Conservation (phyloP, 2,888 invertebrate genomes). For the Orchesellides sinensis region DNA sequence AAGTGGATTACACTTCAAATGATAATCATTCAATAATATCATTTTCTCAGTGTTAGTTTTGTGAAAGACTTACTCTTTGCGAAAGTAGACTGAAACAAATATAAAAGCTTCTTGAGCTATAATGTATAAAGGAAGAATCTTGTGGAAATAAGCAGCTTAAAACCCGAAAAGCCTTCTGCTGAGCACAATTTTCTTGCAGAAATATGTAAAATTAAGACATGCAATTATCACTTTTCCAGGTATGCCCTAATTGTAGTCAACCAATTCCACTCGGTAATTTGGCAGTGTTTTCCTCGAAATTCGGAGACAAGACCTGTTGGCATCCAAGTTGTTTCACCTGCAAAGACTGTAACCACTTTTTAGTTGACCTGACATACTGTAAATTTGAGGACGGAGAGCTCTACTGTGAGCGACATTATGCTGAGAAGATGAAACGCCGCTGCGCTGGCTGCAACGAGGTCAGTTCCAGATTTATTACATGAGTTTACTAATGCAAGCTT, state of each 20-base stretch:
- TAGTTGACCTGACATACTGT: slow-evolving; percentile 90
- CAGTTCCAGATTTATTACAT: too few species aligned
- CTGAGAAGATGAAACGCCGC: slow-evolving; percentile 95
- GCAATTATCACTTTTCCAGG: slow-evolving; percentile 77
- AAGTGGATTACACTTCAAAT: slow-evolving; percentile 42
- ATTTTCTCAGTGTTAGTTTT: too few species aligned
- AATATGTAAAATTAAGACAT: too few species aligned
- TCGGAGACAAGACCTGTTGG: slow-evolving; percentile 87
- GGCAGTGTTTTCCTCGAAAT: slow-evolving; percentile 90
- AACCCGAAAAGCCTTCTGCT: too few species aligned
- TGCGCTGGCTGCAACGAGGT: slow-evolving; percentile 99
- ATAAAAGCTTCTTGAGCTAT: too few species aligned
- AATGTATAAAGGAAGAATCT: too few species aligned
- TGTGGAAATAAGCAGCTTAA: too few species aligned
- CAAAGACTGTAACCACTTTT: slow-evolving; percentile 90
- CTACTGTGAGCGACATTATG: slow-evolving; percentile 97
- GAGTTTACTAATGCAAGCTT: too few species aligned
- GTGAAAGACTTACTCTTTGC: too few species aligned
- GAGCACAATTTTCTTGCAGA: too few species aligned
- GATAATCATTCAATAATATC: neutral
- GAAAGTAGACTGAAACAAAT: too few species aligned
- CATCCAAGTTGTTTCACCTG: slow-evolving; percentile 97
- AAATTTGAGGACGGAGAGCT: slow-evolving; percentile 78
- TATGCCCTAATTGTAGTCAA: slow-evolving; percentile 90
- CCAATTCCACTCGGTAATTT: slow-evolving; percentile 88